These are phyloP conservation scores for Tetanocera ferruginea DNA, from an alignment of 2,888 invertebrate genomes.

Conservation along the genomic window DNA sequence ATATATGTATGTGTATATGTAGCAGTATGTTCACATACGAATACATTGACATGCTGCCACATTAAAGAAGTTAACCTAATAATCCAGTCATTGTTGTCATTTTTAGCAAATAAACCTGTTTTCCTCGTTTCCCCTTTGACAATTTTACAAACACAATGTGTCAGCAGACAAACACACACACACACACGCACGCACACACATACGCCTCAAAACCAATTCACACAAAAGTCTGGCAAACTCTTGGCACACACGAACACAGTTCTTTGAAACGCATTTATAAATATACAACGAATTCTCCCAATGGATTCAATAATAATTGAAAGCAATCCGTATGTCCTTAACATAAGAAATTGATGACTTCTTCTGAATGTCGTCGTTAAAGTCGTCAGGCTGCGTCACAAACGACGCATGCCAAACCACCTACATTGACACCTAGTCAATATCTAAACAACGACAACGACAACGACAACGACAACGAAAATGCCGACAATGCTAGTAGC, in stretches of 20 bases:
- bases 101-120: constrained; percentile 24
- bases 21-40: background rate
- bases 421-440: background rate
- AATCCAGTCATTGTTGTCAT: constrained; percentile 23
- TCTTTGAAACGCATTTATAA: background rate
- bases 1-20: no score
- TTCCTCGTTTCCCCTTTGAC: background rate
- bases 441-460: background rate
- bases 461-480: background rate
- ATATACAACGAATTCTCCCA: constrained; percentile 6
- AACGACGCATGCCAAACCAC: background rate
- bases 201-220: background rate
- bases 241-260: background rate
- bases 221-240: constrained; percentile 10
- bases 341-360: constrained; percentile 28
- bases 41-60: background rate
- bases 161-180: background rate
- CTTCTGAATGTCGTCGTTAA: constrained; percentile 6
- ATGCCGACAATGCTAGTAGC: background rate
- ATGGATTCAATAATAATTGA: constrained; percentile 32
- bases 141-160: background rate
- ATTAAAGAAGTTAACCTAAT: constrained; percentile 27
- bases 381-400: constrained; percentile 1
- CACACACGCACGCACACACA: constrained; percentile 8
- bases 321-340: constrained; percentile 27